Percentiles rank a stretch among this genome's conserved stretches.
These are phyloP conservation scores for Mionectes olivaceus DNA, from an alignment of 2,797 vertebrate species.

Conservation along the genomic window DNA sequence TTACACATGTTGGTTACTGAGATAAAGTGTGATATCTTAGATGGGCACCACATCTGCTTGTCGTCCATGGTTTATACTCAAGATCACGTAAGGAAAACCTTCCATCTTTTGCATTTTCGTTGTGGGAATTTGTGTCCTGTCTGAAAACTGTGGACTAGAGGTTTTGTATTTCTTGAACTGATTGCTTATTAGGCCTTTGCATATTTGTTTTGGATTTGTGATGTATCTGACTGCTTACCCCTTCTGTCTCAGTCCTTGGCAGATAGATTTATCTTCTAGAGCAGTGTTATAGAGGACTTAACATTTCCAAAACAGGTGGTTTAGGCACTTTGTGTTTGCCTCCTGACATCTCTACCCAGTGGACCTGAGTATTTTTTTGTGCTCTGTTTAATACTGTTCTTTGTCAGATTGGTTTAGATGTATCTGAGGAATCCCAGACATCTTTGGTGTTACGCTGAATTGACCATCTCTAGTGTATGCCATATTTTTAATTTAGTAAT, in stretches of 20 bases:
- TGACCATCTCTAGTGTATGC: background rate
- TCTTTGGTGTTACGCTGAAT: background rate
- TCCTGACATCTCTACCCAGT: background rate
- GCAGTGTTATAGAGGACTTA: background rate
- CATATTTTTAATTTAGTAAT: background rate
- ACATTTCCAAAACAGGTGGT: background rate
- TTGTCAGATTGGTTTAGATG: background rate
- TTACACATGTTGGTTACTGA: accelerated
- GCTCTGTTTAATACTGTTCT: background rate
- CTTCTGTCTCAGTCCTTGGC: background rate
- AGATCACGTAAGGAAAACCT: background rate
- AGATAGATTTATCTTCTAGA: background rate
- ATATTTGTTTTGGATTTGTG: background rate
- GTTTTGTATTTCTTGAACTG: background rate
- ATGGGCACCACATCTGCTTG: background rate
- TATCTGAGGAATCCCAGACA: background rate
- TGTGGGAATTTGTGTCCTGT: background rate
- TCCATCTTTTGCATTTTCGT: background rate
- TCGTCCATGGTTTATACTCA: background rate
- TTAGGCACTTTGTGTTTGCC: background rate
- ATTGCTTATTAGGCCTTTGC: background rate
- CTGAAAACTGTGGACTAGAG: background rate
- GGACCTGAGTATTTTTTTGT: background rate
- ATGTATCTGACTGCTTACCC: background rate
- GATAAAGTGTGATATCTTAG: background rate